Base-by-base conservation (phyloP, 2,888 invertebrate species). In the Acanthosepion pharaonis region DNA sequence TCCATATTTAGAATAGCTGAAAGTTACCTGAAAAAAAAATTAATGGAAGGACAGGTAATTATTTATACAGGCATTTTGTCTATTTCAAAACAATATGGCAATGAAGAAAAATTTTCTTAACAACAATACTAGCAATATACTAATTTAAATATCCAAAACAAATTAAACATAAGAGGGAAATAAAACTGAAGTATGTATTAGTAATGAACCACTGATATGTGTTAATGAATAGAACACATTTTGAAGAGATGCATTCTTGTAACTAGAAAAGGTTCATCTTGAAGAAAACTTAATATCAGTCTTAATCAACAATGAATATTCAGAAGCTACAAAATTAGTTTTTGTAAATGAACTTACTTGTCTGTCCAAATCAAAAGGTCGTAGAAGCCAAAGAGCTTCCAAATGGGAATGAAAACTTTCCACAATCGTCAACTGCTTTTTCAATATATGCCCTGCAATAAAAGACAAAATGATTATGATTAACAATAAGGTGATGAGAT, bases 321-420 rank as follows among this genome's bases (percentile, higher is more conserved):
- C 42, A 42, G 42, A 42, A 42, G 42, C 42, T 42, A 42, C 42
- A 1, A 42, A 42, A 42, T 42, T 42, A 51, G 9, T 51, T 51
- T 8, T 51, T 51, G 23, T 48, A 49, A 48, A 51, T 92, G 3
- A 48, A 49, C 96, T 97, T 97, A 98, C 98, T 98, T 98, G 99
- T 97, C 99, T 98, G 95, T 98, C 98, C 96, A 99, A 98, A 48
- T 98, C 98, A 96, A 98, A 98, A 95, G 98, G 98, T 94, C 98
- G 98, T 95, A 99, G 98, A 96, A 98, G 98, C 97, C 98, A 98
- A 98, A 99, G 98, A 95, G 98, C 98, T 97, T 99, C 99, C 96
- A 99, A 98, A 97, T 99, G 99, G 0, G 99, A 99, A 97, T 99
- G 99, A 97, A 99, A 99, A 97, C 98, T 98, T 95, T 99, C 98